Evolutionary conservation across 2,888 invertebrate species (phyloP).

Genomic region (Allolobophora icterica): DNA sequence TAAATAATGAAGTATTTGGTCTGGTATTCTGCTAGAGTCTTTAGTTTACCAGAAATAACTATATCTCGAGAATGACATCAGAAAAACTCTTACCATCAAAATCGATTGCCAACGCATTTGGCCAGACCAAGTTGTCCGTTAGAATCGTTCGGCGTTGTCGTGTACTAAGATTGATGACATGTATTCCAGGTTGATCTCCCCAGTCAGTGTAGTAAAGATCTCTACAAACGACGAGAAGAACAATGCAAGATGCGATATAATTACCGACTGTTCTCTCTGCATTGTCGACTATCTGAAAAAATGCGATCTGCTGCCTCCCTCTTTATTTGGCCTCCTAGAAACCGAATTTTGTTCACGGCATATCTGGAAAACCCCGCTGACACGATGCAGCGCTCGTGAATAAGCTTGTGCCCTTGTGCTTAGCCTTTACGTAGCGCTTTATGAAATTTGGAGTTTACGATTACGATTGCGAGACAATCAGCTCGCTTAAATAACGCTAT

Average conservation of each 20-base stretch:
- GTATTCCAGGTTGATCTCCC: slow-evolving; percentile 18
- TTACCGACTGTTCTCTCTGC: no score
- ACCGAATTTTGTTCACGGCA: no score
- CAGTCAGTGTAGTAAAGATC: background rate
- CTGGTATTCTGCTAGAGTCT: background rate
- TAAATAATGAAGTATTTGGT: background rate
- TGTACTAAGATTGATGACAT: background rate
- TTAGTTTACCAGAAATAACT: background rate
- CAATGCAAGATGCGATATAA: background rate
- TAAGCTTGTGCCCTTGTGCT: no score
- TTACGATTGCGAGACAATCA: no score
- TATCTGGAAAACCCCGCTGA: no score
- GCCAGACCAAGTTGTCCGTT: slow-evolving; percentile 24
- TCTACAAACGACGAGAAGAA: background rate
- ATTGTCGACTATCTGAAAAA: no score
- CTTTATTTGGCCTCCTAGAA: no score
- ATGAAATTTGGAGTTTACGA: no score
- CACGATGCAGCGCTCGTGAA: no score
- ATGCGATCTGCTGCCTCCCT: no score
- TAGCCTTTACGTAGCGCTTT: no score
- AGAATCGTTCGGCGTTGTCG: background rate
- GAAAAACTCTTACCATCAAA: background rate
- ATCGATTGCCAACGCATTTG: slow-evolving; percentile 24
- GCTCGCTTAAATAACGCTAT: no score
- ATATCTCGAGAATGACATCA: background rate